These are phyloP conservation scores for Gymnobelideus leadbeateri DNA, from an alignment of 2,113 vertebrate genomes.

Conservation along the genomic window DNA sequence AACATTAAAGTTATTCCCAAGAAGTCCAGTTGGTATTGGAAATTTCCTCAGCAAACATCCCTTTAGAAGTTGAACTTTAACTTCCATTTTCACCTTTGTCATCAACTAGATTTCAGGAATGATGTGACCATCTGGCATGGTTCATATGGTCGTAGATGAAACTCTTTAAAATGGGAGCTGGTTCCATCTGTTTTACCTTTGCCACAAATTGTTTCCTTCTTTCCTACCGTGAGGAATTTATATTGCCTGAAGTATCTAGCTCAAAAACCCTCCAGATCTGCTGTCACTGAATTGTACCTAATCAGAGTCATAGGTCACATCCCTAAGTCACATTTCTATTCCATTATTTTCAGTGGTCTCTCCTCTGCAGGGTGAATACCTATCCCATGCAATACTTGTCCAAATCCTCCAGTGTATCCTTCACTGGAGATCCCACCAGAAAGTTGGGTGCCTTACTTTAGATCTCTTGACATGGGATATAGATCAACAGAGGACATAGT, in stretches of 20 bases:
- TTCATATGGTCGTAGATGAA: constrained; percentile 19
- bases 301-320: constrained; percentile 6
- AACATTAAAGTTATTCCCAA: background rate
- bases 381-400: background rate
- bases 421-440: background rate
- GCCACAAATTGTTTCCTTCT: background rate
- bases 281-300: constrained; percentile 50
- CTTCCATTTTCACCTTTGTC: constrained; percentile 41
- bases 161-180: constrained; percentile 2
- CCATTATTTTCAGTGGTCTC: background rate
- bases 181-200: constrained; percentile 39
- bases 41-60: constrained; percentile 10
- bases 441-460: background rate
- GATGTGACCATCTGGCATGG: background rate
- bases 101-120: constrained; percentile 28
- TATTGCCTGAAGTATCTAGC: background rate
- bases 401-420: background rate
- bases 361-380: background rate
- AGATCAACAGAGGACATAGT: background rate
- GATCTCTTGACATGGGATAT: background rate
- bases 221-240: background rate
- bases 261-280: background rate
- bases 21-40: background rate
- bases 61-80: background rate
- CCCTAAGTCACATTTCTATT: background rate